Base-by-base conservation (phyloP, 2,888 invertebrate genomes). In the Drosophila mayaguana region DNA sequence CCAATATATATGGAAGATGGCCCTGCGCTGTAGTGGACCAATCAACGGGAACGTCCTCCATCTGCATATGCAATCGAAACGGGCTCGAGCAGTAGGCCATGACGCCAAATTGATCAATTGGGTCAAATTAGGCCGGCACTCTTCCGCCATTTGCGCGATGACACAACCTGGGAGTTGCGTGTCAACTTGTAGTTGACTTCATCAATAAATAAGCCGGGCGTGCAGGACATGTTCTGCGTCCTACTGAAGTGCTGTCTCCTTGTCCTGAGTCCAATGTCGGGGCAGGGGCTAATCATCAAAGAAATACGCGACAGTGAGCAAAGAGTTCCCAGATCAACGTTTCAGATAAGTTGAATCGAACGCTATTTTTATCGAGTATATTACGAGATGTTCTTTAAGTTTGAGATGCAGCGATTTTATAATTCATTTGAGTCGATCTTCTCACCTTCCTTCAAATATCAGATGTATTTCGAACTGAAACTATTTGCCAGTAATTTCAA, bases 31-130 rank as follows among this genome's bases (percentile, higher is more conserved):
- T 72, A 60, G 85, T 73, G 80, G 68, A 55, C 77, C 88, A 89
- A 88, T 84, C 85, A 84, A 75, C 67, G 61, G 40, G 51, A 64
- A 67, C 40, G 56, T 16, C 60, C 16, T 53, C 69, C 68, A 84
- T 79, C 72, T 79, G 83, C 89, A 88, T 81, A 89, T 79, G 76
- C 72, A 71, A 57, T 57, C 36, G 20, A 56, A 36, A 22, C 28
- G 12, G 28, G 22, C 20, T n/a, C 16, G 20, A 38, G 40, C 70
- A 36, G 20, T 14, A 34, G 56, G 54, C 22, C 56, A 42, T 46
- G 63, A 48, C 56, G 45, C 53, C 36, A 72, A 90, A 87, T 87
- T 90, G 90, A 81, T 87, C 87, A 83, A 81, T 90, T 83, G 87
- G 88, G 89, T 78, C 73, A 83, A 81, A 89, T 90, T 87, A 90